These are phyloP conservation scores for Saccostrea cuccullata DNA, from an alignment of 1,140 invertebrate species.

Conservation along the genomic window DNA sequence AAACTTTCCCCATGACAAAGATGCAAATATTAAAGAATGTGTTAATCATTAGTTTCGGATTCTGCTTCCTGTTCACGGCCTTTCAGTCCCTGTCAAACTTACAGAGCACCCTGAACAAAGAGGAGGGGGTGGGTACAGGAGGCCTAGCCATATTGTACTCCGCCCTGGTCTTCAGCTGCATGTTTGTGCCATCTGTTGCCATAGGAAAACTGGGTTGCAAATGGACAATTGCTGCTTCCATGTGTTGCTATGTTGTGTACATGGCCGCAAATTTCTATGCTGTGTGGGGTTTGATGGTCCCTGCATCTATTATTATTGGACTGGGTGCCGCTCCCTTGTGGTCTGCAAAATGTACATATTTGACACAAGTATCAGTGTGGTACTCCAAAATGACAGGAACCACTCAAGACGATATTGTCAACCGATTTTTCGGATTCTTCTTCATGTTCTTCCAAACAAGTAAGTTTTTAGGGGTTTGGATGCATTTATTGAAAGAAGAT, in stretches of 20 bases:
- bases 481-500: too few species aligned
- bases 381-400: conserved; percentile 80
- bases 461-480: conserved; percentile 55
- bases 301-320: conserved; percentile 91
- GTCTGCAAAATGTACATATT: conserved; percentile 96
- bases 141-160: conserved; percentile 90
- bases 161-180: conserved; percentile 92
- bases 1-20: conserved; percentile 57
- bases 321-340: conserved; percentile 96
- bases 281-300: conserved; percentile 89
- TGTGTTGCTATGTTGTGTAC: conserved; percentile 95
- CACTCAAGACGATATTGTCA: conserved; percentile 92
- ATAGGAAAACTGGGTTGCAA: conserved; percentile 90
- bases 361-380: conserved; percentile 94
- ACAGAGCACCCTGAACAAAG: conserved; percentile 74
- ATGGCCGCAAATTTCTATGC: conserved; percentile 93
- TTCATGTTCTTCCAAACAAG: conserved; percentile 97
- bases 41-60: conserved; percentile 71
- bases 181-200: conserved; percentile 90
- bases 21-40: conserved; percentile 72
- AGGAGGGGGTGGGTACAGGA: conserved; percentile 70
- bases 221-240: conserved; percentile 94
- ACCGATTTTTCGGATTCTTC: conserved; percentile 98
- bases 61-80: conserved; percentile 75
- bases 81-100: conserved; percentile 74